phyloP scores from a whole-genome alignment of 2,113 vertebrate species.

The Acanthisitta chloris region DNA sequence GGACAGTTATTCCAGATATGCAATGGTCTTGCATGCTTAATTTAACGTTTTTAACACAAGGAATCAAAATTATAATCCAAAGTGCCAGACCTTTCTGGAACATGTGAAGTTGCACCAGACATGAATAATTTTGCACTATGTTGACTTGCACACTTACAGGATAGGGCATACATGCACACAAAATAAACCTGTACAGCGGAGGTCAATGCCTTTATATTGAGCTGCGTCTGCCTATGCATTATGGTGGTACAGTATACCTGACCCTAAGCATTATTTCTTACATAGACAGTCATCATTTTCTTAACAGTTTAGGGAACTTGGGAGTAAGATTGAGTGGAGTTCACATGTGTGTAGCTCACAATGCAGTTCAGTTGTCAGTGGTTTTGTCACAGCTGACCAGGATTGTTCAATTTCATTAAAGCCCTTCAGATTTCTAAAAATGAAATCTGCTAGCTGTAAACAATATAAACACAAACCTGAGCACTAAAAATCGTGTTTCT shows the following conservation, averaged over 20 bases:
- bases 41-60: neutral
- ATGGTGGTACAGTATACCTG: neutral
- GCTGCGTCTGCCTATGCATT: neutral
- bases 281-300: neutral
- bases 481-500: neutral
- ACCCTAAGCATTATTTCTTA: neutral
- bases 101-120: fast-evolving
- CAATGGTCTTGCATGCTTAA: neutral
- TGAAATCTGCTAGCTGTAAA: neutral
- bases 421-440: neutral
- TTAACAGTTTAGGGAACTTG: neutral
- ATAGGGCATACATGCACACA: neutral
- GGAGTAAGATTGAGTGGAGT: neutral
- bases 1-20: neutral
- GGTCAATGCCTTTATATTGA: neutral
- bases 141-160: neutral
- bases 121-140: neutral
- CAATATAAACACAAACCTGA: neutral
- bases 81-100: neutral
- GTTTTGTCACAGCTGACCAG: neutral
- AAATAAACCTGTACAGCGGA: neutral
- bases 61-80: neutral
- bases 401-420: neutral
- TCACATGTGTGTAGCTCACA: no score
- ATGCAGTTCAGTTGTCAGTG: neutral